Evolutionary conservation across 1,140 invertebrate species (phyloP).

Genomic region (Euura lappo): DNA sequence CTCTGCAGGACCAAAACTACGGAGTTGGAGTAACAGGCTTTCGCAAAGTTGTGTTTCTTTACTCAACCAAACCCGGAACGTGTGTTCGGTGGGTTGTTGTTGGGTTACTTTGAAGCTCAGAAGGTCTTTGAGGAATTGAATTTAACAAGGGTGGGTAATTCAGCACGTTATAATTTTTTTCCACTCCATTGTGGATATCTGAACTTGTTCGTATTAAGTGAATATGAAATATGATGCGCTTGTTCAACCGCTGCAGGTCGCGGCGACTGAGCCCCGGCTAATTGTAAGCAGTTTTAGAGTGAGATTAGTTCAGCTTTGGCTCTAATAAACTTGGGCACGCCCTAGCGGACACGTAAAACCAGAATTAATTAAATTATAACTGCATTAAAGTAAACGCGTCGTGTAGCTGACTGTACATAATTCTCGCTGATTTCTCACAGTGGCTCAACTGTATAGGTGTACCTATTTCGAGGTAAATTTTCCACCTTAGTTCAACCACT

Average conservation of each 20-base stretch:
- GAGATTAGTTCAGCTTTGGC: not conserved
- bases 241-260: not conserved
- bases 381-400: not conserved
- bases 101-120: not conserved
- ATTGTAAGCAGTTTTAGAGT: constrained; percentile 2
- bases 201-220: too few relatives aligned
- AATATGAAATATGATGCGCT: not conserved
- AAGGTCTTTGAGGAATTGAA: too few relatives aligned
- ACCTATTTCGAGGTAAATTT: not conserved
- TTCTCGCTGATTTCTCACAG: not conserved
- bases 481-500: not conserved
- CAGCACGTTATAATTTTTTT: too few relatives aligned
- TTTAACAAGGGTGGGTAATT: too few relatives aligned
- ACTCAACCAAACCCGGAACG: not conserved
- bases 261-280: not conserved
- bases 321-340: constrained; percentile 1
- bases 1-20: too few relatives aligned
- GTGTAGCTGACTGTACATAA: not conserved
- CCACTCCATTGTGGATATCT: too few relatives aligned
- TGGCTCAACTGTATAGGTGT: not conserved
- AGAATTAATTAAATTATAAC: not conserved
- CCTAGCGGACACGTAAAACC: not conserved
- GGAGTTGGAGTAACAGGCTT: too few relatives aligned
- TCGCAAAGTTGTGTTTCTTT: not conserved
- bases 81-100: not conserved